Conservation (phyloP, 2,888 invertebrate species). For the Chironomus riparius region DNA sequence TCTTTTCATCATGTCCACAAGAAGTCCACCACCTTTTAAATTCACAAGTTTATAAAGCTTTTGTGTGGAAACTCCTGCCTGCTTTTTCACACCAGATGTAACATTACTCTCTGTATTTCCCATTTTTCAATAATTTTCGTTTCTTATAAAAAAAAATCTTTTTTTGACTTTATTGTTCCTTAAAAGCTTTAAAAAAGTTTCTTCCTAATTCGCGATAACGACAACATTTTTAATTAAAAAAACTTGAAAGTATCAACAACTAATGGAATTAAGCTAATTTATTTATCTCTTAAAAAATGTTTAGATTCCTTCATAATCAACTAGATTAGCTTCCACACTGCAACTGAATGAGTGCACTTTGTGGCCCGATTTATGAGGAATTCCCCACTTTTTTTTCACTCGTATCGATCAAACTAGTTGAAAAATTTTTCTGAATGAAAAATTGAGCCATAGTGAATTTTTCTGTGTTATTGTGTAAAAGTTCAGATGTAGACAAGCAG, state of each 20-base stretch:
- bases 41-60: conserved; percentile 82
- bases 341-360: neutral
- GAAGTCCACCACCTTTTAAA: conserved; percentile 86
- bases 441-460: neutral
- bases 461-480: neutral
- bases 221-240: neutral
- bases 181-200: neutral
- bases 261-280: neutral
- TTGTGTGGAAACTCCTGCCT: conserved; percentile 77
- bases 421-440: neutral
- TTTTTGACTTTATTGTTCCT: neutral
- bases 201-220: neutral
- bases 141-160: neutral
- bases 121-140: conserved; percentile 43
- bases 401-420: neutral
- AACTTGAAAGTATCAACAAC: neutral
- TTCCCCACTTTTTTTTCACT: neutral
- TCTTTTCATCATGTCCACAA: conserved; percentile 88
- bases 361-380: neutral
- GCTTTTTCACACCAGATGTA: conserved; percentile 90
- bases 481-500: too few relatives aligned
- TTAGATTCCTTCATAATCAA: neutral
- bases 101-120: conserved; percentile 84
- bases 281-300: neutral
- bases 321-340: neutral